Conservation (phyloP, 2,113 vertebrate species). For the Ploceus nigricollis region DNA sequence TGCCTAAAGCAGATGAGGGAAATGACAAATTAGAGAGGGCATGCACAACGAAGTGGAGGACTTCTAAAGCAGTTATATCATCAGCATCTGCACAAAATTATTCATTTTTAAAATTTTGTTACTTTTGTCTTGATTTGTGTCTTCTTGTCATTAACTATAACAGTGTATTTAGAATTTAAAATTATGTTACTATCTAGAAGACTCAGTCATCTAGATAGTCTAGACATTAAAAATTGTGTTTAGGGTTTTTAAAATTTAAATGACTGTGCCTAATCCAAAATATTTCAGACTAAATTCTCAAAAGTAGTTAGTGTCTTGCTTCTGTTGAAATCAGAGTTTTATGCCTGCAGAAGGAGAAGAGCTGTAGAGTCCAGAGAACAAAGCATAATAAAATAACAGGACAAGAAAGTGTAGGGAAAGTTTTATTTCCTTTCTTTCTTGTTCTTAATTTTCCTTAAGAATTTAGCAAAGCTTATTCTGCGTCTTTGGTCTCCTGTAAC, state of each 20-base stretch:
- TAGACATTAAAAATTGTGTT: background rate
- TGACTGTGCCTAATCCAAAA: background rate
- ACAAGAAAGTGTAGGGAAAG: background rate
- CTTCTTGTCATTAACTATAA: background rate
- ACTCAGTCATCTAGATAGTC: background rate
- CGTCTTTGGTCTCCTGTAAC: background rate
- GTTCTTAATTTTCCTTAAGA: background rate
- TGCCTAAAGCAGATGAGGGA: background rate
- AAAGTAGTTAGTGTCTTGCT: background rate
- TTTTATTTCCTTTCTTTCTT: background rate
- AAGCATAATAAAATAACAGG: background rate
- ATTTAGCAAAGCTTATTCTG: background rate
- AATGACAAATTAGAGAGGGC: background rate
- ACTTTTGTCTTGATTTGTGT: background rate
- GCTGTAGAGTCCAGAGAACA: background rate
- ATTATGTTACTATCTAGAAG: background rate
- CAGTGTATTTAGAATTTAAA: background rate
- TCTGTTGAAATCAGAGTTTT: background rate
- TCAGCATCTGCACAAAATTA: background rate
- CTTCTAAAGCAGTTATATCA: background rate
- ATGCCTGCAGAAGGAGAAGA: background rate
- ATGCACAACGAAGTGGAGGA: background rate
- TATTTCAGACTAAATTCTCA: background rate
- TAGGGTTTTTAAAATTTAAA: background rate
- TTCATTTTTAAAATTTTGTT: background rate